A percentile compares a stretch with the other conserved stretches of the same genome.
These are phyloP conservation scores for Oxyura jamaicensis DNA, from an alignment of 2,113 vertebrate species.

Conservation along the genomic window DNA sequence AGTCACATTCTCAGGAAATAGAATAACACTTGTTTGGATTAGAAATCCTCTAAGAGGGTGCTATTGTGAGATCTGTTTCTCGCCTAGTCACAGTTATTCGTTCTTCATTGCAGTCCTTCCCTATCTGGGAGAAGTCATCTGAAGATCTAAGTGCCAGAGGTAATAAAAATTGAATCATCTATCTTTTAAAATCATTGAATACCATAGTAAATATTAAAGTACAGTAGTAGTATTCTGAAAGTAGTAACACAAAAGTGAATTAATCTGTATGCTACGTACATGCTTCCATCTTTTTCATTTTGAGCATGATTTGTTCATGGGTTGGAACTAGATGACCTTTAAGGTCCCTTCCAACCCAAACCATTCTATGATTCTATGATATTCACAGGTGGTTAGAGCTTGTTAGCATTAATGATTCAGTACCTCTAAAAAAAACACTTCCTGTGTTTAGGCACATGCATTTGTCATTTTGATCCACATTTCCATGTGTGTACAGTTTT, in stretches of 20 bases:
- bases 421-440: neutral
- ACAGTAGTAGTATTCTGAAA: neutral
- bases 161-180: slow-evolving; percentile 36
- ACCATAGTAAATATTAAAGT: neutral
- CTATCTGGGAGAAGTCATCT: slow-evolving; percentile 66
- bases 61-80: neutral
- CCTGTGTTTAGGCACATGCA: neutral
- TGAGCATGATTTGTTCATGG: neutral
- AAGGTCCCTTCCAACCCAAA: too few relatives aligned
- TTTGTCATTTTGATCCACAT: neutral
- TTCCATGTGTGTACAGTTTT: neutral
- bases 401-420: neutral
- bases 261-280: neutral
- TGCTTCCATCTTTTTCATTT: neutral
- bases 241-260: neutral
- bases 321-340: too few relatives aligned
- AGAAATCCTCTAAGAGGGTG: neutral
- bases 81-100: neutral
- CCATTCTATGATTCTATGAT: neutral
- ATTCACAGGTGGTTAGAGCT: neutral
- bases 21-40: neutral
- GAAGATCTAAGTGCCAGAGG: slow-evolving; percentile 57
- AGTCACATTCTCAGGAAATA: neutral
- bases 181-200: neutral
- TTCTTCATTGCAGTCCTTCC: slow-evolving; percentile 79